Evolutionary conservation across 1,140 invertebrate species (phyloP).

Genomic region (Pogonomyrmex barbatus): DNA sequence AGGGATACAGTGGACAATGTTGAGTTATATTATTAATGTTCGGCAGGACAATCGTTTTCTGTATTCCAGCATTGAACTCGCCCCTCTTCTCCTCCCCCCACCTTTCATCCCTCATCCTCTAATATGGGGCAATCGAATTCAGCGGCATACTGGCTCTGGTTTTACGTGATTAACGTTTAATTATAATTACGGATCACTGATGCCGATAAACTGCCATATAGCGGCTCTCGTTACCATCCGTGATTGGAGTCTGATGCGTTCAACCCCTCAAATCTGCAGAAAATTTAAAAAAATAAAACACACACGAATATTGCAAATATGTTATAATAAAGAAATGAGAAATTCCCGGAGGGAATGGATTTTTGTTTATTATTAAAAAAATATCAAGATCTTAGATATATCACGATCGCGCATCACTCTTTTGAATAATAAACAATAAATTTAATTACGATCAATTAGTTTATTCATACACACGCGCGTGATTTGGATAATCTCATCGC

Average conservation of each 20-base stretch:
- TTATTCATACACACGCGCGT: not conserved
- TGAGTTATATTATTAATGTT: conserved; percentile 61
- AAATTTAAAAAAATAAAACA: conserved; percentile 46
- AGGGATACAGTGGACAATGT: conserved; percentile 32
- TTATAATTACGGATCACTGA: conserved; percentile 73
- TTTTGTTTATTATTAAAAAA: conserved; percentile 15
- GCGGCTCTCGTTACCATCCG: conserved; percentile 52
- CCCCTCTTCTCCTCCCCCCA: not conserved
- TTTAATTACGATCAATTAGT: conserved; percentile 35
- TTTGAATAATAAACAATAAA: conserved; percentile 24
- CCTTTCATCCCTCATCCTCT: conserved; percentile 38
- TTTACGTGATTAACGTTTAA: conserved; percentile 72
- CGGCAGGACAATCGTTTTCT: conserved; percentile 54
- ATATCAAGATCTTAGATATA: not conserved
- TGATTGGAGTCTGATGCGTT: conserved; percentile 52
- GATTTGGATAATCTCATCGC: conserved; percentile 38
- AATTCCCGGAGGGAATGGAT: not conserved
- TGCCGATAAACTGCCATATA: conserved; percentile 68
- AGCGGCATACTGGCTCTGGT: conserved; percentile 52
- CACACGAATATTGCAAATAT: not conserved
- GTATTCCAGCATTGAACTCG: conserved; percentile 35
- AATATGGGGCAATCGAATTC: conserved; percentile 64
- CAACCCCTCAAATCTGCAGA: conserved; percentile 40
- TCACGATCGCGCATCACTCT: not conserved
- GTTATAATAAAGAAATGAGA: not conserved